A percentile compares a stretch with the other conserved stretches of the same genome.
These are phyloP conservation scores for Cyclopterus lumpus DNA, from an alignment of 2,797 vertebrate genomes.

Conservation along the genomic window DNA sequence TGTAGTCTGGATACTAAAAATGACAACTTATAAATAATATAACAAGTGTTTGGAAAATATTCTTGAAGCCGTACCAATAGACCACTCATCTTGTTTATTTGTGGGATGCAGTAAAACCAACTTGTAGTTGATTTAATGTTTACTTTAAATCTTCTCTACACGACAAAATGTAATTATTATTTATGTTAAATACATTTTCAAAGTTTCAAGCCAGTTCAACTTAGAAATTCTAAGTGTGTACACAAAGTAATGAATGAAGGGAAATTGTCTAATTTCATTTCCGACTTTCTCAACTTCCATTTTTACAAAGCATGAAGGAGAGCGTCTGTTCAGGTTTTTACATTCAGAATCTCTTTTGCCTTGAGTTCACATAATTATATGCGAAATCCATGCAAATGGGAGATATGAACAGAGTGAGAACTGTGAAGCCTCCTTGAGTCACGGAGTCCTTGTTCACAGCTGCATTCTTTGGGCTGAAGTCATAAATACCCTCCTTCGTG, in stretches of 20 bases:
- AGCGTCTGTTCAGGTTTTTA: neutral
- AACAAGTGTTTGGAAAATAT: neutral
- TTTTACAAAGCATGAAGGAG: neutral
- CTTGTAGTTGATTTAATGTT: neutral
- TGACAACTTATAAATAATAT: neutral
- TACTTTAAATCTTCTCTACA: neutral
- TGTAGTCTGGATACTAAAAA: conserved; percentile 24
- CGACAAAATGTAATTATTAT: neutral
- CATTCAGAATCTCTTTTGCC: conserved; percentile 3
- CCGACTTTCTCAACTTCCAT: neutral
- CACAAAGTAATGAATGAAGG: neutral
- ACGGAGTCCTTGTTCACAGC: conserved; percentile 33
- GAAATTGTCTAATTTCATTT: neutral
- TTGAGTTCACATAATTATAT: neutral
- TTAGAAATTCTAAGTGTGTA: neutral
- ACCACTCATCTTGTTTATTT: neutral
- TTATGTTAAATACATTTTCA: too few relatives aligned
- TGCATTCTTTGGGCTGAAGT: conserved; percentile 37
- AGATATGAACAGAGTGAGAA: conserved; percentile 17
- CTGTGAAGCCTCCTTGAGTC: conserved; percentile 37
- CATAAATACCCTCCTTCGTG: conserved; percentile 37
- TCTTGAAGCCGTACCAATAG: neutral
- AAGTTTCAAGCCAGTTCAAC: neutral
- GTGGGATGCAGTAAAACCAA: neutral
- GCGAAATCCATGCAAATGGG: neutral